Evolutionary conservation across 2,797 vertebrate genomes (phyloP), one percentile per base, ranked within the genome.

Genomic region (Rhabdomys pumilio): DNA sequence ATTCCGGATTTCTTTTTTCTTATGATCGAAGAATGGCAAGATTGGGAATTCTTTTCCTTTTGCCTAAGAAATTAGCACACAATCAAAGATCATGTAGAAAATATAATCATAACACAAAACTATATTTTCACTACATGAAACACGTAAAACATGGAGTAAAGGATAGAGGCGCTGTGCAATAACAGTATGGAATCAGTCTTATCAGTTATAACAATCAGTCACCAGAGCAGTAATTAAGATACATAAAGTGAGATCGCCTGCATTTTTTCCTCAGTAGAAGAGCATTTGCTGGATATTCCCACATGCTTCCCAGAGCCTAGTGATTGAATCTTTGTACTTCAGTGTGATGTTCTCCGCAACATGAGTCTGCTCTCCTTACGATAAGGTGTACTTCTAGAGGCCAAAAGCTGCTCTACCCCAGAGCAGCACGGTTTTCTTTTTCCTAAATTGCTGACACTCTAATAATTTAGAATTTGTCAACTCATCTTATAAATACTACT

Each of bases 21-120:
- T 53, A 90, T 76, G 26, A 91, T 77, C 2, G 55, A 80, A 89
- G 50, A 90, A 96, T 26, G 92, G 14, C 20, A 77, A 94, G 17
- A 13, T 38, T 94, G 81, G 44, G 41, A 55, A 95, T 76, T 94
- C 47, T 34, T 79, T 55, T 91, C 44, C 55, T 69, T 92, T 92
- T 80, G 14, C 6, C 41, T 76, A 80, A 81, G 6, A 87, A 79
- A 9, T 44, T 79, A 24, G 59, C 44, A n/a, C 12, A 34, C 1
- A 93, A 69, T 69, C 57, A 86, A 24, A 1, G 20, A 90, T 80
- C 7, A 7, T n/a, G 3, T 15, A 26, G 76, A 75, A 95, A 93
- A 55, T 57, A 69, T 15, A 38, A 19, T 79, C 41, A 29, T 44
- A 83, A 47, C 8, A 85, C 3, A 83, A 79, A 75, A 47, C 47